Conservation (phyloP, 1,140 invertebrate genomes). For the Rhopalosiphum padi region DNA sequence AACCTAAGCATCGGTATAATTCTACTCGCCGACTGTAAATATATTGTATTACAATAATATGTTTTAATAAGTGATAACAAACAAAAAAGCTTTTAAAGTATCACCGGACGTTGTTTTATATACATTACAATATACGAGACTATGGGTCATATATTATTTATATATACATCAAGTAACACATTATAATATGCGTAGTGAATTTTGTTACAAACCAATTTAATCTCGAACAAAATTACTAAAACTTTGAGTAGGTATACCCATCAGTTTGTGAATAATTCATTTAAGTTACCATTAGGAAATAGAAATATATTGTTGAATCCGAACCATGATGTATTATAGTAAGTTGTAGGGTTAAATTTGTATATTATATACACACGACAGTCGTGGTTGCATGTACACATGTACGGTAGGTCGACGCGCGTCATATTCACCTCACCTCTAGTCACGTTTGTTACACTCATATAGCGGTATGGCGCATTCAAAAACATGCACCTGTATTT, state of each 20-base stretch:
- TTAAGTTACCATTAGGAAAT: neutral
- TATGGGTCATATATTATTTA: neutral
- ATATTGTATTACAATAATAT: too few relatives aligned
- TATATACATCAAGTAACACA: neutral
- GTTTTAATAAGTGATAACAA: neutral
- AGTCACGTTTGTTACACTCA: neutral
- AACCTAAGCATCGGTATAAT: neutral
- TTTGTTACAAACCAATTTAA: neutral
- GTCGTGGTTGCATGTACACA: neutral
- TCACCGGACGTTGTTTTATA: neutral
- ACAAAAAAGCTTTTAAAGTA: neutral
- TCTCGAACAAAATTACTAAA: neutral
- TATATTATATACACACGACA: neutral
- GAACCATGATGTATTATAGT: neutral
- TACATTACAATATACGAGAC: neutral
- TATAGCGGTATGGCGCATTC: neutral
- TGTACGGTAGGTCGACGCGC: neutral
- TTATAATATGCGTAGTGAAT: neutral
- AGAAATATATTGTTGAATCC: neutral
- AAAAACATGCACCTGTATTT: slow-evolving; percentile 37
- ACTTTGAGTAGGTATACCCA: neutral
- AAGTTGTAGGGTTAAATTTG: neutral
- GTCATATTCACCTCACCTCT: slow-evolving; percentile 30
- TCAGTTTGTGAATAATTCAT: neutral
- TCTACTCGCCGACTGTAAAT: neutral